Conservation (phyloP, 2,797 vertebrate species). For the Allobates femoralis region DNA sequence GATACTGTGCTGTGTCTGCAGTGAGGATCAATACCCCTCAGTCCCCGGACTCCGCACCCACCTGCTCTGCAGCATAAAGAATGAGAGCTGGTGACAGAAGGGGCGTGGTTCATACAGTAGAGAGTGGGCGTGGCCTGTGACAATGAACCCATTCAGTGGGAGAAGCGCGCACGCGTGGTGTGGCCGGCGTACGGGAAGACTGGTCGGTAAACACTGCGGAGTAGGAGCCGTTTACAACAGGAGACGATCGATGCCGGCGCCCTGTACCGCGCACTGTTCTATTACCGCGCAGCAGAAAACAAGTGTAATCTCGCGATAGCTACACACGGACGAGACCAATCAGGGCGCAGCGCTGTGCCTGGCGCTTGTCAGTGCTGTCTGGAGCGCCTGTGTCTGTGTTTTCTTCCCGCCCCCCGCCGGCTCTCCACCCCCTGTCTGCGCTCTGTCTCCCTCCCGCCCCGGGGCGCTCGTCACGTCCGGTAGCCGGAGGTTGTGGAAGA, state of each 20-base stretch:
- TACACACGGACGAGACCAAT: conserved; percentile 7
- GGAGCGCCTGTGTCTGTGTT: conserved; percentile 23
- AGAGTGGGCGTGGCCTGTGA: conserved; percentile 7
- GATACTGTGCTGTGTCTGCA: background rate
- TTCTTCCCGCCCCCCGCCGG: background rate
- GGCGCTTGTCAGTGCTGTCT: conserved; percentile 19
- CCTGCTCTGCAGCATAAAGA: conserved; percentile 16
- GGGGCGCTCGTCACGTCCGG: conserved; percentile 62
- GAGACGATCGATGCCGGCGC: background rate
- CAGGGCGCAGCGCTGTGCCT: conserved; percentile 27
- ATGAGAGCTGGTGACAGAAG: background rate
- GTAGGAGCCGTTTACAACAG: background rate
- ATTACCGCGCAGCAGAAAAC: background rate
- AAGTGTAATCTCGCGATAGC: background rate
- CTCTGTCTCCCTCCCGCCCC: conserved; percentile 7
- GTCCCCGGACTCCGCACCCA: background rate
- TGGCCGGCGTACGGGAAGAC: too few species aligned
- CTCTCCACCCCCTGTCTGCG: conserved; percentile 23
- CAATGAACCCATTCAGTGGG: background rate
- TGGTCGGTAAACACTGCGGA: background rate
- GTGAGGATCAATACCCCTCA: conserved; percentile 7
- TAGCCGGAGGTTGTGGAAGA: conserved; percentile 62
- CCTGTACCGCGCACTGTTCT: background rate
- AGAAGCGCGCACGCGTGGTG: background rate
- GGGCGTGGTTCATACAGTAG: conserved; percentile 6